phyloP scores from a whole-genome alignment of 1,140 invertebrate genomes.

The Dendrolimus kikuchii region DNA sequence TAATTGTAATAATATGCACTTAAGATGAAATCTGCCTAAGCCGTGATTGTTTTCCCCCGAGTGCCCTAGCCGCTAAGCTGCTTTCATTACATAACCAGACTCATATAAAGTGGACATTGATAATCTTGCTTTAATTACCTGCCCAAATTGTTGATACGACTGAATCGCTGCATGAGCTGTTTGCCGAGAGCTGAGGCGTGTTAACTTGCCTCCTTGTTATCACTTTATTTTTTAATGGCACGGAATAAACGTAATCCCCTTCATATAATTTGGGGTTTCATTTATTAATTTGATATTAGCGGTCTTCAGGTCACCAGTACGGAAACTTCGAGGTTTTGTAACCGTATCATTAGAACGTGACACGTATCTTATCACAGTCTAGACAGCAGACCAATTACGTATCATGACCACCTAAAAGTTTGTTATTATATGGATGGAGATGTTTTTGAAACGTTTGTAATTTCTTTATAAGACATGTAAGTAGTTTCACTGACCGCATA shows the following conservation, averaged over 20 bases:
- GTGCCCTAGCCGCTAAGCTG: no score
- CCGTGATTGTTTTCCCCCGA: no score
- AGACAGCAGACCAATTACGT: constrained; percentile 5
- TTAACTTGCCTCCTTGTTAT: no score
- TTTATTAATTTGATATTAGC: constrained; percentile 6
- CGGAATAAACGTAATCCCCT: constrained; percentile 5
- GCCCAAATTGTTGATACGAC: no score
- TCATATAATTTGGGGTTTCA: constrained; percentile 3
- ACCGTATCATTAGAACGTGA: constrained; percentile 11
- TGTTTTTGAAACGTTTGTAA: not conserved
- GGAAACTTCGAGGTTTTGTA: constrained; percentile 3
- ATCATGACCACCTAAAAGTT: constrained; percentile 11
- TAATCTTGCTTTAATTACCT: no score
- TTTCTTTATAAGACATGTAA: constrained; percentile 6
- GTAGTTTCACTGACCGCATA: constrained; percentile 26
- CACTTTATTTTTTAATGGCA: no score
- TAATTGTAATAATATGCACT: no score
- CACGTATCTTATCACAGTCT: constrained; percentile 8
- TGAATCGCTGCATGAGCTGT: no score
- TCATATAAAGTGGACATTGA: no score
- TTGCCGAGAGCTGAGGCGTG: no score
- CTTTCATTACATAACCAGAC: no score
- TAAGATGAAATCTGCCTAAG: no score
- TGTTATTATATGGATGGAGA: constrained; percentile 2
- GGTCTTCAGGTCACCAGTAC: not conserved